Evolutionary conservation across 2,888 invertebrate genomes (phyloP).

Genomic region (Drosophila robusta): DNA sequence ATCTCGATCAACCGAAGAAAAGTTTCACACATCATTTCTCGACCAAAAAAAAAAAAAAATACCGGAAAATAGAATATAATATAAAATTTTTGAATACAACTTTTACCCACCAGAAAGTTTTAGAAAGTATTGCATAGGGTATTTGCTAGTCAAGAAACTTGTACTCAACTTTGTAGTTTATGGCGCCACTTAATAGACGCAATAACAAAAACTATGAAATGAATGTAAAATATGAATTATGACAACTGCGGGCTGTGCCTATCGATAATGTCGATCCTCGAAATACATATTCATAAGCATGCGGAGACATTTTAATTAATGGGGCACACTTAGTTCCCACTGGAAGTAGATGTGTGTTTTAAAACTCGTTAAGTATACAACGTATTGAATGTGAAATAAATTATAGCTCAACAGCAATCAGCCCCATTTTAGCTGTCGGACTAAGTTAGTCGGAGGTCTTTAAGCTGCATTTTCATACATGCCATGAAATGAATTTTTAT

Average conservation of each 20-base stretch:
- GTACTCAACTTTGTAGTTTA: slow-evolving; percentile 2
- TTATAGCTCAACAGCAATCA: background rate
- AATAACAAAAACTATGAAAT: background rate
- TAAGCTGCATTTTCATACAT: slow-evolving; percentile 23
- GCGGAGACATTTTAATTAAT: background rate
- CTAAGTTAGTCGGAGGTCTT: slow-evolving; percentile 35
- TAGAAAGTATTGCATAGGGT: background rate
- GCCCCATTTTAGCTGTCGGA: slow-evolving; percentile 29
- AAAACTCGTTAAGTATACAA: slow-evolving; percentile 1
- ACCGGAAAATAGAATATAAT: no score
- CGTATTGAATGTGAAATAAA: slow-evolving; percentile 1
- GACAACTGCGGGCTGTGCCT: background rate
- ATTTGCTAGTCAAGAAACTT: background rate
- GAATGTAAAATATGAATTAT: background rate
- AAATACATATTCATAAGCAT: background rate
- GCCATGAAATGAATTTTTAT: slow-evolving; percentile 1
- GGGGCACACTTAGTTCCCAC: background rate
- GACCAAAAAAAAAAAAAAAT: no score
- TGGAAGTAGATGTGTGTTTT: background rate
- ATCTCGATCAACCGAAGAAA: no score
- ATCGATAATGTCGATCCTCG: background rate
- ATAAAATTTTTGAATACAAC: no score
- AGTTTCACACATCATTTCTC: no score
- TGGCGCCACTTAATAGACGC: background rate
- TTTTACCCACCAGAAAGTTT: background rate